phyloP scores from a whole-genome alignment of 2,797 vertebrate genomes.

The Champsocephalus gunnari region DNA sequence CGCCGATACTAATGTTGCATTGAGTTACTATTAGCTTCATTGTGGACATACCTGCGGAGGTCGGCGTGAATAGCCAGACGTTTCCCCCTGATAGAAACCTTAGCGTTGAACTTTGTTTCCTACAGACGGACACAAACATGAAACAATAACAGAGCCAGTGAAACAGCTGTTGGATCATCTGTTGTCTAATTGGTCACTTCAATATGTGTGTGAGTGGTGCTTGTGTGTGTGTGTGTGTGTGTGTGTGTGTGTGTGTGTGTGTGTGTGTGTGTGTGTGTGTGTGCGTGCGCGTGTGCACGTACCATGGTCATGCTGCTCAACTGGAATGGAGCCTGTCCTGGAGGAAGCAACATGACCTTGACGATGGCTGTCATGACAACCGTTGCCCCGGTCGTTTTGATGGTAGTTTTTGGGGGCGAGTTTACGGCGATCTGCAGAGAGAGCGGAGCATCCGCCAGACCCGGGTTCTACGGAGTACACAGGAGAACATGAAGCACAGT shows the following conservation, averaged over 20 bases:
- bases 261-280: slow-evolving; percentile 18
- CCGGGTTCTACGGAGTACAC: slow-evolving; percentile 83
- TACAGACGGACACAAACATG: slow-evolving; percentile 43
- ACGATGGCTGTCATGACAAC: slow-evolving; percentile 88
- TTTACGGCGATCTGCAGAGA: slow-evolving; percentile 87
- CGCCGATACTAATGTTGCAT: too few relatives aligned
- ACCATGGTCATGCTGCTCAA: slow-evolving; percentile 97
- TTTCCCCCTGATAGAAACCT: slow-evolving; percentile 90
- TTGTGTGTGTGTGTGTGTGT: slow-evolving; percentile 5
- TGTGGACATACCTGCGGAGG: slow-evolving; percentile 86
- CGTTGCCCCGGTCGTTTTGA: slow-evolving; percentile 90
- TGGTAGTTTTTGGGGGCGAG: slow-evolving; percentile 86
- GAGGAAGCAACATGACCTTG: slow-evolving; percentile 86
- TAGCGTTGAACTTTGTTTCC: slow-evolving; percentile 88
- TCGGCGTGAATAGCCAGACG: slow-evolving; percentile 88
- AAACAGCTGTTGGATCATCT: background rate
- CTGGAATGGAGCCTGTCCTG: slow-evolving; percentile 79
- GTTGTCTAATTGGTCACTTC: too few relatives aligned
- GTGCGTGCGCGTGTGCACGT: slow-evolving; percentile 12
- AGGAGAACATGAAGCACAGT: background rate
- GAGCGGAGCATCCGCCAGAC: slow-evolving; percentile 88
- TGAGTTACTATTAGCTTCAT: too few relatives aligned
- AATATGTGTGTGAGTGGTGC: too few relatives aligned
- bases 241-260: background rate
- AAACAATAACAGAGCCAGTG: background rate